Base-by-base conservation (phyloP, 2,888 invertebrate species). In the Nowickia ferox region DNA sequence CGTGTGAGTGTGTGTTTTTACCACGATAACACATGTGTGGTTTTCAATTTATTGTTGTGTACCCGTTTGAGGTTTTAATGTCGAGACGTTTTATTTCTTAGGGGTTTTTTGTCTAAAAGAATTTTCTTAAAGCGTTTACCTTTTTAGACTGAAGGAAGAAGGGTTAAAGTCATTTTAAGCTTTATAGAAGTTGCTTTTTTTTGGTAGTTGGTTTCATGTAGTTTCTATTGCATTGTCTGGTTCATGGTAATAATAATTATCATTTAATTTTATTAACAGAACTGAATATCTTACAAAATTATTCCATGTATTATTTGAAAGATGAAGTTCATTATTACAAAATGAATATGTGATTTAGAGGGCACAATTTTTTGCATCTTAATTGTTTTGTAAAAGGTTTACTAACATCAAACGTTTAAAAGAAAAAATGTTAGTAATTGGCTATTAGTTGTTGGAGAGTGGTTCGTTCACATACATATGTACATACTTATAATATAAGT, bases 171-270 rank as follows among this genome's bases (percentile, higher is more conserved):
- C 46, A 69, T 86, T 78, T 46, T 63, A 11, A 42, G 72, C 82
- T 75, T 75, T 22, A 59, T 66, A 84, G 57, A 63, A 76, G 59
- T 69, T 83, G 15, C 40, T 22, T n/a, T 63, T 68, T 46, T 53
- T 55, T 72, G 69, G 22, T 66, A 40, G 44, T 44, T 57, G 4
- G 9, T 55, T 55, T 75, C 30, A 51, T 42, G 63, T 75, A 84
- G 81, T 81, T 83, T 61, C 13, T 53, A 17, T 74, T 86, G 38
- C 79, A 46, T 66, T 53, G 11, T 46, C 42, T 38, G 65, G 48
- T 75, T 74, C 69, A 69, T 74, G 78, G 84, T 82, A 71, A 78
- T 79, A 84, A 69, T 74, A 88, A 87, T 88, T 87, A 87, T 77
- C 81, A 81, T 87, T 86, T 86, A 71, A 82, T 79, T 83, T 83